Evolutionary conservation across 1,140 invertebrate genomes (phyloP).

Genomic region (Drosophila nikananu): DNA sequence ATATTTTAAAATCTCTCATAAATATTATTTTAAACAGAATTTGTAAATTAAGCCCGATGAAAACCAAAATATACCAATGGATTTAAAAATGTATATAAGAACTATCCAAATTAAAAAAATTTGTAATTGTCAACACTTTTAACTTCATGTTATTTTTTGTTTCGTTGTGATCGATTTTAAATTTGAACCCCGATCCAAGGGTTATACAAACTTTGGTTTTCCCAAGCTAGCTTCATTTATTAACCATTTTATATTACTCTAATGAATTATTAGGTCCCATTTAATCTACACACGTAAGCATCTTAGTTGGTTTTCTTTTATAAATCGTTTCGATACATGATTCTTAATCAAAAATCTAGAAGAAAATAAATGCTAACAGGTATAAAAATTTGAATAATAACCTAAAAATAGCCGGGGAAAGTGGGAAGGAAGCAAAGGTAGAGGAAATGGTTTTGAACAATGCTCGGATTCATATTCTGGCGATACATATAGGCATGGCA

Average conservation of each 20-base stretch:
- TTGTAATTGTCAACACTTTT: too few relatives aligned
- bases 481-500: slow-evolving; percentile 23
- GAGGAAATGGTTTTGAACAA: slow-evolving; percentile 39
- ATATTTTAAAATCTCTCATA: too few relatives aligned
- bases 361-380: slow-evolving; percentile 46
- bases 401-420: slow-evolving; percentile 34
- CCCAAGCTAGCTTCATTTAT: not conserved
- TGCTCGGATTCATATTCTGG: slow-evolving; percentile 40
- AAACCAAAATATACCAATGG: too few relatives aligned
- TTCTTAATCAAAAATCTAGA: slow-evolving; percentile 45
- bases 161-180: too few relatives aligned
- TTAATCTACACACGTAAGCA: not conserved
- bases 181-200: too few relatives aligned
- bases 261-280: not conserved
- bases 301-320: not conserved
- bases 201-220: not conserved
- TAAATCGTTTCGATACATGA: slow-evolving; percentile 33
- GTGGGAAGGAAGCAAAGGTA: slow-evolving; percentile 21
- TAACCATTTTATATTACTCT: not conserved
- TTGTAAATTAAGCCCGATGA: too few relatives aligned
- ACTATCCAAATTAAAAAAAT: too few relatives aligned
- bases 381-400: slow-evolving; percentile 47
- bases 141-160: too few relatives aligned
- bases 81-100: too few relatives aligned
- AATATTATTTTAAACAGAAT: too few relatives aligned